A percentile compares a stretch with the other conserved stretches of the same genome.
Conservation (phyloP, 2,888 invertebrate species). For the Colostygia pectinataria region DNA sequence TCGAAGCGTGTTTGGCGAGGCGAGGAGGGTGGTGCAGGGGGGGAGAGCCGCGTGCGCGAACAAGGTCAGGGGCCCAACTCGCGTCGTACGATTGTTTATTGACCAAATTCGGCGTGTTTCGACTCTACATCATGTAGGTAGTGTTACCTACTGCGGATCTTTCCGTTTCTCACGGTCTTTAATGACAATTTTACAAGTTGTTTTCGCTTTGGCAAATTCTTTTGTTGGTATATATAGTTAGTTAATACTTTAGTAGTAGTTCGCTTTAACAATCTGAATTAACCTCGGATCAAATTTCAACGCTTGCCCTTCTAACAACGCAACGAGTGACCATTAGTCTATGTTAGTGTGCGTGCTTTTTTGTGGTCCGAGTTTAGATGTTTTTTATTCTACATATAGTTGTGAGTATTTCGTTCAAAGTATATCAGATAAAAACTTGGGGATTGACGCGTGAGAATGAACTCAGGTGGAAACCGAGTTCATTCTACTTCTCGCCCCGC, state of each 20-base stretch:
- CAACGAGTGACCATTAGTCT: not conserved
- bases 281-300: not conserved
- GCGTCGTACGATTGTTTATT: conserved; percentile 41
- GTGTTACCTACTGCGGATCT: conserved; percentile 23
- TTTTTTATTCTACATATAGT: too few species aligned
- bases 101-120: conserved; percentile 47
- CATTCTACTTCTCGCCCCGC: too few species aligned
- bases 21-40: conserved; percentile 41
- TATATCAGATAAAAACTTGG: too few species aligned
- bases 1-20: conserved; percentile 52
- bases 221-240: not conserved
- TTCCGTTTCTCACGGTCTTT: conserved; percentile 34
- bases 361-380: not conserved
- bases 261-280: not conserved
- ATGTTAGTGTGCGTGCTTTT: conserved; percentile 1
- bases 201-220: conserved; percentile 2
- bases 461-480: too few species aligned
- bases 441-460: too few species aligned
- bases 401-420: too few species aligned
- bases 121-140: conserved; percentile 25
- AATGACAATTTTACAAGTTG: conserved; percentile 14
- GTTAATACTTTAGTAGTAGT: too few species aligned
- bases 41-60: conserved; percentile 51
- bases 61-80: conserved; percentile 74
- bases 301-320: not conserved